These are phyloP conservation scores for Oscheius sp. DNA, from an alignment of 1,140 invertebrate genomes.

Conservation along the genomic window DNA sequence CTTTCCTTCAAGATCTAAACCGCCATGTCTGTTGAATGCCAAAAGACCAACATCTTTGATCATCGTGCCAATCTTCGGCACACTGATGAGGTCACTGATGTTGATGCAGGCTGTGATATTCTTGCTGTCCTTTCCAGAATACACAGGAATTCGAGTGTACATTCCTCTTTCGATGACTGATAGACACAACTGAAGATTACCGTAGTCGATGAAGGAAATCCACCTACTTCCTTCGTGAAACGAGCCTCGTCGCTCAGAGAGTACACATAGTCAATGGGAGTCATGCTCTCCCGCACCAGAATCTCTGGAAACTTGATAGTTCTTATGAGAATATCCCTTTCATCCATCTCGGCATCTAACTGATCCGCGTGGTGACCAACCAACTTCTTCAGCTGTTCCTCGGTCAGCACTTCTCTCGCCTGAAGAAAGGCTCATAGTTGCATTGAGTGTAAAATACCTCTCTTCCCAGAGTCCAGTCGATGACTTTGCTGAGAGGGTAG, in stretches of 20 bases:
- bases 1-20: too few species aligned
- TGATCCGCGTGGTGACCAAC: neutral
- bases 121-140: neutral
- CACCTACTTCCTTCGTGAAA: neutral
- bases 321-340: neutral
- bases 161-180: neutral
- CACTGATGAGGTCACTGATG: neutral
- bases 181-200: neutral
- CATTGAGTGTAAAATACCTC: too few species aligned
- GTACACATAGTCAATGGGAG: neutral
- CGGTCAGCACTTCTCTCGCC: neutral
- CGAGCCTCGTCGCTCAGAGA: neutral
- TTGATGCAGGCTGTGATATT: neutral
- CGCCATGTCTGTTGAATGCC: too few species aligned
- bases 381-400: neutral
- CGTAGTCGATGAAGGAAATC: neutral
- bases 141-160: neutral
- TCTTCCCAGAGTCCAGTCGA: neutral
- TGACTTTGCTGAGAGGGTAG: neutral
- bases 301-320: neutral
- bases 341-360: too few species aligned
- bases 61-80: neutral
- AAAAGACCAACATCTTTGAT: too few species aligned
- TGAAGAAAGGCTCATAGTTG: too few species aligned
- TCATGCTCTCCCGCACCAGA: neutral